Base-by-base conservation (phyloP, 2,113 vertebrate genomes). In the Megaleporinus macrocephalus region DNA sequence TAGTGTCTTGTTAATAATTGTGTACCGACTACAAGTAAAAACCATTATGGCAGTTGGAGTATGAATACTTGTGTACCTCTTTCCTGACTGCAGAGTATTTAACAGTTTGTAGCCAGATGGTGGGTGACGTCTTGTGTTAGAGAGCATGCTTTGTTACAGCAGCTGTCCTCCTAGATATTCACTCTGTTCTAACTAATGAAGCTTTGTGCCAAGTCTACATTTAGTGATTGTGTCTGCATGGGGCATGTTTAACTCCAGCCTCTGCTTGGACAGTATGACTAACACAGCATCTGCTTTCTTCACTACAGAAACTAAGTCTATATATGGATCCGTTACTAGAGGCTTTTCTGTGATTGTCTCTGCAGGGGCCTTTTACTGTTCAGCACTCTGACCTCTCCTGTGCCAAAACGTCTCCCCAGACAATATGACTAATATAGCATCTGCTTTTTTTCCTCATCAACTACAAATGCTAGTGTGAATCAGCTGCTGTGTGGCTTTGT, bases 261-360 rank as follows among this genome's bases (percentile, higher is more conserved):
- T 79, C 51, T 41, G 63, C 18, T 65, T 47, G 33, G 49, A 53
- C 49, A 26, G 51, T 26, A 41, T 70, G 51, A 70, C 66, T 71
- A 71, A 72, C 36, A 68, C 76, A n/a, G 62, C 27, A 61, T 51
- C 27, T 51, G 62, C 44, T 68, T 78, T 78, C 47, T 68, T 53
- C 62, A 10, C 57, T 61, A 44, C 78, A 59, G 78, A 71, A 30
- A 47, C n/a, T 29, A 27, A 59, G 70, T 79, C 78, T 15, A 55
- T 79, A 79, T 71, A 79, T 77, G 57, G 78, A 79, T 80, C 36
- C 68, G 57, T 59, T 72, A 62, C 78, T 59, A 18, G 20, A 80
- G 55, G 7, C 36, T 49, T 61, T 72, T 80, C 55, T 80, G 22
- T 72, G 26, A 30, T 41, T 49, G 55, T 47, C 78, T 59, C 55